Evolutionary conservation across 2,113 vertebrate genomes (phyloP), one percentile per base, ranked within the genome.

Genomic region (Carollia perspicillata): DNA sequence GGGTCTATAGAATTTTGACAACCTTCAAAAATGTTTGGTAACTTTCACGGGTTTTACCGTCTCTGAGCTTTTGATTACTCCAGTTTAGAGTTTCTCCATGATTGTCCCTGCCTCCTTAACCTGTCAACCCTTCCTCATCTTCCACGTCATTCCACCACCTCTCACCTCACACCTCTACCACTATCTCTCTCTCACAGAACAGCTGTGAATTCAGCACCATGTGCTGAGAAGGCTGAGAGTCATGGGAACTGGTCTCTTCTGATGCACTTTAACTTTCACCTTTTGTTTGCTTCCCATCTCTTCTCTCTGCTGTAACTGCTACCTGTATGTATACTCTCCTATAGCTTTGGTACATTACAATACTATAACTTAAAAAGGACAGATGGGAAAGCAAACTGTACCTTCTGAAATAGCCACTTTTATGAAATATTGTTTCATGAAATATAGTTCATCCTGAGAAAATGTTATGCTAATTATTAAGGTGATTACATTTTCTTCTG

Each of bases 81-180:
- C 11, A n/a, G 8, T 63, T 2, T 17, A 30, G 1, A 81, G 37
- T 65, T 60, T 83, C 10, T 78, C 49, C 33, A 6, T 16, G 20
- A 6, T 23, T 58, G 11, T 17, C 2, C 11, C 1, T 74, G 11
- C 40, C 4, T 86, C 8, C 23, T 68, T 60, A 58, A 5, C 7
- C 20, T 33, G 85, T 35, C 0, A 83, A 3, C 7, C 55, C 30
- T 33, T 58, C 6, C 2, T 53, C 22, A 20, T 47, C 8, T 63
- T 84, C 16, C 1, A 8, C 1, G 0, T 55, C 7, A 80, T 22
- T n/a, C 8, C 2, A 51, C 51, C 6, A 22, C 5, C 1, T 58
- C 17, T 4, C 11, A 1, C 5, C 6, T 77, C 51, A 55, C 0
- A 0, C 4, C 2, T 75, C 9, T 22, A 20, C 2, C 22, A n/a